Conservation (phyloP, 2,888 invertebrate genomes). For the Coelogynopora nodosa region DNA sequence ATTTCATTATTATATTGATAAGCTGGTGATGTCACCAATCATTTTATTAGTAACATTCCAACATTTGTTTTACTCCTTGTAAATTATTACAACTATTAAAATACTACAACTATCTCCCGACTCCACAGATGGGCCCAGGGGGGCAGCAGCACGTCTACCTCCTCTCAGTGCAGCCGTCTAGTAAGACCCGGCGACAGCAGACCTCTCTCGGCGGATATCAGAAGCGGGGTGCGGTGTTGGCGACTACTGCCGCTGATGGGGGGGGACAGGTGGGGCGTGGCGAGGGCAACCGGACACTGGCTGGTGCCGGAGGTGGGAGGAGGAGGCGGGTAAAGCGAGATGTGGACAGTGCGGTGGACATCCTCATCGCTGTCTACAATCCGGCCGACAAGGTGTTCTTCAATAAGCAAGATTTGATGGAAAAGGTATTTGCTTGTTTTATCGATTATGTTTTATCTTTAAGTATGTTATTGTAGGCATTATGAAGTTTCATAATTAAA, state of each 20-base stretch:
- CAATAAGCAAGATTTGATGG: neutral
- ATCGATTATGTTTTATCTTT: too few species aligned
- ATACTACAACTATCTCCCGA: too few species aligned
- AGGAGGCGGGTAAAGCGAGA: neutral
- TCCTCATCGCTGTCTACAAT: conserved; percentile 1
- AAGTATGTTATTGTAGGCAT: too few species aligned
- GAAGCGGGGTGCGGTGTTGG: neutral
- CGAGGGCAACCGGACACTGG: neutral
- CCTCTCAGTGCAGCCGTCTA: neutral
- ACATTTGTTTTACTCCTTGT: too few species aligned
- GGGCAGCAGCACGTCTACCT: conserved; percentile 10
- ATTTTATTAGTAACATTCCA: too few species aligned
- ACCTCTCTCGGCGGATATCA: neutral
- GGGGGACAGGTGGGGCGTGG: neutral
- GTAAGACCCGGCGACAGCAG: neutral
- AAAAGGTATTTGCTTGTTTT: neutral
- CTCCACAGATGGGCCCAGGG: too few species aligned
- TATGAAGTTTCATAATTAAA: too few species aligned
- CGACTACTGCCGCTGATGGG: neutral
- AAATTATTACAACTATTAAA: too few species aligned
- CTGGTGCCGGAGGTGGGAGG: neutral
- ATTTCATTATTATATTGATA: too few species aligned
- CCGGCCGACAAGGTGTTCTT: neutral
- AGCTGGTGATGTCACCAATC: too few species aligned
- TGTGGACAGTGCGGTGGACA: conserved; percentile 18